Evolutionary conservation across 2,113 vertebrate genomes (phyloP).

Genomic region (Caloenas nicobarica): DNA sequence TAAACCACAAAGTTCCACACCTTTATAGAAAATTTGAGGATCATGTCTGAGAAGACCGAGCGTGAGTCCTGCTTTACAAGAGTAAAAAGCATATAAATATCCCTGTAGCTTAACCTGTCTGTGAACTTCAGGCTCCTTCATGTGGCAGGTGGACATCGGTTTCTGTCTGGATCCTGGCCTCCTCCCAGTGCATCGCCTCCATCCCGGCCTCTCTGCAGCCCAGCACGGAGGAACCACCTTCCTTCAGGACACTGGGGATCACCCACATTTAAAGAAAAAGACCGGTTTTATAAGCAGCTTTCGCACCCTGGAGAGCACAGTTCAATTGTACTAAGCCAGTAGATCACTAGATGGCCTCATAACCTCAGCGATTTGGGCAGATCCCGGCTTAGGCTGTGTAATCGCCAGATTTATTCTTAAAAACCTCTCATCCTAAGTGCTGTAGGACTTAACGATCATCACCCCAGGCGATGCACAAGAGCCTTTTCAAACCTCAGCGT

Average conservation of each 20-base stretch:
- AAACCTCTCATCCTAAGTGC: neutral
- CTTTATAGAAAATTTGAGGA: neutral
- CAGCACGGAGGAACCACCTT: neutral
- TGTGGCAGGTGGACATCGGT: neutral
- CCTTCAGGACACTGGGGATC: neutral
- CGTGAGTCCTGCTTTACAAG: neutral
- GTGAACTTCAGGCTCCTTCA: neutral
- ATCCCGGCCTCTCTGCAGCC: neutral
- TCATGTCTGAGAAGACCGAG: neutral
- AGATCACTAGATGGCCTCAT: conserved; percentile 56
- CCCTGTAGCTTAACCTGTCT: neutral
- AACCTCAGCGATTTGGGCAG: neutral
- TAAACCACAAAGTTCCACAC: neutral
- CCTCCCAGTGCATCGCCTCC: neutral
- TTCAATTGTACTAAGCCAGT: neutral
- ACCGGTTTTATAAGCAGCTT: neutral
- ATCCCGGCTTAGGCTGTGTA: too few species aligned
- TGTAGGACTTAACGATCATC: neutral
- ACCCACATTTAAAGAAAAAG: fast-evolving
- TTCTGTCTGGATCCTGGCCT: neutral
- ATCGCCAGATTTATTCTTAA: neutral
- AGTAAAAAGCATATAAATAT: neutral
- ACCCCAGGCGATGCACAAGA: neutral
- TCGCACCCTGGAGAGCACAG: neutral
- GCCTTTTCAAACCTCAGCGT: fast-evolving